Percentiles rank a stretch among this genome's conserved stretches.
Evolutionary conservation across 2,888 invertebrate genomes (phyloP).

Genomic region (Drosophila putrida): DNA sequence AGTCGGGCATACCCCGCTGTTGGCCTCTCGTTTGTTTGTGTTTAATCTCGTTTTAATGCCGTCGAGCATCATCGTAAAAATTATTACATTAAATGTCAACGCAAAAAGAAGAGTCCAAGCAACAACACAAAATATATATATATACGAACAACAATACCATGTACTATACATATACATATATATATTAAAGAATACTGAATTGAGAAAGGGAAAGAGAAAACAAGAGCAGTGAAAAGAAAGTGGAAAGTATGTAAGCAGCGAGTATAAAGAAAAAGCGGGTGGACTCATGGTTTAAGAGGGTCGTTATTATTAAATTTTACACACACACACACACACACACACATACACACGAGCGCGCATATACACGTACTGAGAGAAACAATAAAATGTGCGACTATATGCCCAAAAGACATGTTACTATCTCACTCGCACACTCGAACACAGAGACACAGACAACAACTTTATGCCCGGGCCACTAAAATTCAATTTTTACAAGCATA

Average conservation of each 20-base stretch:
- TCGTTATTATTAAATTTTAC: conserved; percentile 80
- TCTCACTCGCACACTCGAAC: conserved; percentile 37
- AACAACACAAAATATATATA: conserved; percentile 28
- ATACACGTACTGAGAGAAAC: conserved; percentile 34
- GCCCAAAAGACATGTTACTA: conserved; percentile 62
- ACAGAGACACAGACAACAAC: conserved; percentile 30
- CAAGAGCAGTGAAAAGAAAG: conserved; percentile 16
- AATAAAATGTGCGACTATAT: conserved; percentile 74
- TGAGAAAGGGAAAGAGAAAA: conserved; percentile 9
- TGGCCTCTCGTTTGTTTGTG: conserved; percentile 72
- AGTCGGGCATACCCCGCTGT: neutral
- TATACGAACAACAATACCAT: neutral
- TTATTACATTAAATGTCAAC: conserved; percentile 80
- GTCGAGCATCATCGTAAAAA: conserved; percentile 80
- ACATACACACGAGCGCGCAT: conserved; percentile 8
- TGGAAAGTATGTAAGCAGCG: conserved; percentile 42
- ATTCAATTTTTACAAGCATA: conserved; percentile 79
- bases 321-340: conserved; percentile 40
- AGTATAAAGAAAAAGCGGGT: conserved; percentile 34
- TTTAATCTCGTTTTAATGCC: conserved; percentile 80
- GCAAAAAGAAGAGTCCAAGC: conserved; percentile 53
- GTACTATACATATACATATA: neutral
- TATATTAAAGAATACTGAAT: conserved; percentile 17
- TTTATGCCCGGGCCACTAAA: conserved; percentile 69
- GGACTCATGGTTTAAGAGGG: conserved; percentile 69